These are phyloP conservation scores for Euwallacea fornicatus DNA, from an alignment of 1,140 invertebrate genomes.

Conservation along the genomic window DNA sequence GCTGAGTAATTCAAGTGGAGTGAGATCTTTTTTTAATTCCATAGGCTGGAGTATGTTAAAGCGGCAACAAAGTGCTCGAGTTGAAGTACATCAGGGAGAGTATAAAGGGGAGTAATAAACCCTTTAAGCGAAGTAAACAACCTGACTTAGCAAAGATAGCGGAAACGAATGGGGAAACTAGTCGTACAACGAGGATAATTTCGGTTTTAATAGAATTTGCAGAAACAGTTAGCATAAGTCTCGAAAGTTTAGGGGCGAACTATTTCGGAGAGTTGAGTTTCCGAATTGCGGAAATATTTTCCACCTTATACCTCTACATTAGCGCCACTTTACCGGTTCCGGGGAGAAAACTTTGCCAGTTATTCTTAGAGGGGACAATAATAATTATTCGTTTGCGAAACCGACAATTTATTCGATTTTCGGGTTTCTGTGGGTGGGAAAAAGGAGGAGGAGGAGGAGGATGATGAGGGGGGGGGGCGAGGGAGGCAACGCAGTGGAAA, in stretches of 20 bases:
- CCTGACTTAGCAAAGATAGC: slow-evolving; percentile 14
- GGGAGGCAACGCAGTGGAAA: not conserved
- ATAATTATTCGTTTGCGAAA: slow-evolving; percentile 7
- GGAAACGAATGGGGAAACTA: slow-evolving; percentile 24
- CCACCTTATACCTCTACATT: slow-evolving; percentile 32
- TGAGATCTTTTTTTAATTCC: too few species aligned
- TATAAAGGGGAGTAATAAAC: slow-evolving; percentile 17
- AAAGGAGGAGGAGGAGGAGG: too few species aligned
- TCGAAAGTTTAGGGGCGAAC: slow-evolving; percentile 22
- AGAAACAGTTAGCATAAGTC: slow-evolving; percentile 36
- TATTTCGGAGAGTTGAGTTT: slow-evolving; percentile 20
- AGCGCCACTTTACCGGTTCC: slow-evolving; percentile 22
- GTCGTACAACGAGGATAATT: slow-evolving; percentile 24
- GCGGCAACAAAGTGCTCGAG: not conserved
- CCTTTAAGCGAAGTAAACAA: slow-evolving; percentile 8
- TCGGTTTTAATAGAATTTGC: slow-evolving; percentile 33
- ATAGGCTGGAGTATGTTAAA: not conserved
- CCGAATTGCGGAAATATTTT: slow-evolving; percentile 30
- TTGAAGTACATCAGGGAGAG: not conserved
- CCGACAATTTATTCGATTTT: slow-evolving; percentile 12
- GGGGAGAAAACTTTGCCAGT: slow-evolving; percentile 21
- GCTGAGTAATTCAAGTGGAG: too few species aligned
- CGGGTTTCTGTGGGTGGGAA: not conserved
- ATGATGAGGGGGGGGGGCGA: too few species aligned
- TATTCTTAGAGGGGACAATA: slow-evolving; percentile 29